Evolutionary conservation across 2,888 invertebrate genomes (phyloP).

Genomic region (Tinea pellionella): DNA sequence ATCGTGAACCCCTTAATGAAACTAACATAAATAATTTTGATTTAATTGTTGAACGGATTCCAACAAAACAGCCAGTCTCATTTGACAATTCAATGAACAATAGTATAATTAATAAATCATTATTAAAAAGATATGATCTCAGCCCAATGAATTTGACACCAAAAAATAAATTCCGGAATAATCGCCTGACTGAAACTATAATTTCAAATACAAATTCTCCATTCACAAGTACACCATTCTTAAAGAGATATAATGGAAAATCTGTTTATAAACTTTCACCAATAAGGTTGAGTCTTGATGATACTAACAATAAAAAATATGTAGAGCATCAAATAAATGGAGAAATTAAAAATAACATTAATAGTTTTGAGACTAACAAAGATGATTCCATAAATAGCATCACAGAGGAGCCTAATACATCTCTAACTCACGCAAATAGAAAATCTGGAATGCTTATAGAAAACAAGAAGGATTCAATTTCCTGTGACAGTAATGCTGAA

Average conservation of each 20-base stretch:
- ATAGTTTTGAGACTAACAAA: not conserved
- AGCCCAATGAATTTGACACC: conserved; percentile 3
- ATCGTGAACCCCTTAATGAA: not conserved
- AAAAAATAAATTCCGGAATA: conserved; percentile 1
- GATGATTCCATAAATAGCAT: not conserved
- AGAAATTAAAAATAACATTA: not conserved
- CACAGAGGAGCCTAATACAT: not conserved
- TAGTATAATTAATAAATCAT: not conserved
- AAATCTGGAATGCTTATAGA: no score
- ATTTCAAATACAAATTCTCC: conserved; percentile 27
- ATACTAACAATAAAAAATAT: conserved; percentile 18
- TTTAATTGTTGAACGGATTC: not conserved
- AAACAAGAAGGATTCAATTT: no score
- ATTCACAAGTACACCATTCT: conserved; percentile 52
- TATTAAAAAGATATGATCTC: not conserved
- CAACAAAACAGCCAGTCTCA: not conserved
- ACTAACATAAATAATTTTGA: not conserved
- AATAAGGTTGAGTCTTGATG: conserved; percentile 28
- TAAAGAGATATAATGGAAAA: conserved; percentile 44
- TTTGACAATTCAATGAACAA: not conserved
- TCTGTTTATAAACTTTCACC: conserved; percentile 57
- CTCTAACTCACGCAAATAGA: no score
- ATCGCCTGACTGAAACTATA: not conserved
- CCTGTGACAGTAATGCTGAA: no score
- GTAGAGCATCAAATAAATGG: not conserved